phyloP scores from a whole-genome alignment of 2,888 invertebrate species.

The Drosophila rubida region DNA sequence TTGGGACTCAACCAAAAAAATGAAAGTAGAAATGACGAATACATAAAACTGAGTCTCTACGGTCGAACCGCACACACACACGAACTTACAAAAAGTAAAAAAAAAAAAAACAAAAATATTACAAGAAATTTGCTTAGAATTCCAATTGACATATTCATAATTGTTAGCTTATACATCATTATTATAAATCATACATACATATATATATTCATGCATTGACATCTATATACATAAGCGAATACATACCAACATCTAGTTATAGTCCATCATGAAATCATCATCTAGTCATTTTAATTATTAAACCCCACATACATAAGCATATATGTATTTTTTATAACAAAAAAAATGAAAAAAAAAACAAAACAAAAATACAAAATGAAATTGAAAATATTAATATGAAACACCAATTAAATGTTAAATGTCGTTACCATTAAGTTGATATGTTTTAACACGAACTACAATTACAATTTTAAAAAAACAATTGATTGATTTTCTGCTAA shows the following conservation, averaged over 20 bases:
- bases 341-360: constrained; percentile 23
- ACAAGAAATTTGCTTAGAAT: constrained; percentile 39
- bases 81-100: constrained; percentile 14
- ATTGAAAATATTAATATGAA: constrained; percentile 29
- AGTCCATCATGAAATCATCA: constrained; percentile 61
- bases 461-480: constrained; percentile 22
- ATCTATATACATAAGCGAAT: constrained; percentile 49
- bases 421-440: constrained; percentile 78
- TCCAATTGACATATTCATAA: constrained; percentile 63
- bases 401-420: constrained; percentile 77
- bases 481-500: constrained; percentile 51
- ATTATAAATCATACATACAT: constrained; percentile 28
- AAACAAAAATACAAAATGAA: constrained; percentile 12
- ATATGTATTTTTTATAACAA: constrained; percentile 13
- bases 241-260: constrained; percentile 43
- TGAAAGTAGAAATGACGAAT: background rate
- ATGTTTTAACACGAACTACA: constrained; percentile 65
- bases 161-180: constrained; percentile 64
- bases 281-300: constrained; percentile 71
- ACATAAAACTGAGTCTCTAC: constrained; percentile 60
- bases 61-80: constrained; percentile 74
- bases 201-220: constrained; percentile 67
- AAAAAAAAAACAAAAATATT: background rate
- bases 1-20: constrained; percentile 66
- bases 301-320: constrained; percentile 24